These are phyloP conservation scores for Notamacropus eugenii DNA, from an alignment of 2,797 vertebrate species.

Conservation along the genomic window DNA sequence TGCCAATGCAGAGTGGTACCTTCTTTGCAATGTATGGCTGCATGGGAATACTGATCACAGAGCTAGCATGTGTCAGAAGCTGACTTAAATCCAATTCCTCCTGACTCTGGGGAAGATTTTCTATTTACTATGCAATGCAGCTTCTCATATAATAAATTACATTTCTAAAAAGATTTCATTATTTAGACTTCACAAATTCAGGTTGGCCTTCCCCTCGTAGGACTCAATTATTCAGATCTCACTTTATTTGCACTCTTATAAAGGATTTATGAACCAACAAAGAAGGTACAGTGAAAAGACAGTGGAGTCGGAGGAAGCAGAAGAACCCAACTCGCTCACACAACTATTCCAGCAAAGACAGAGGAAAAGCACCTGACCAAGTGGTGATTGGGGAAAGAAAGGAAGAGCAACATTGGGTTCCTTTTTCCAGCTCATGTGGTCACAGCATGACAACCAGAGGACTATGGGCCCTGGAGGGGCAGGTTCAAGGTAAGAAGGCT, in stretches of 20 bases:
- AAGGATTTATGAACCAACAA: not conserved
- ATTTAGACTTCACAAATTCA: not conserved
- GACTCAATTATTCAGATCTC: not conserved
- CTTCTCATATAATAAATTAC: not conserved
- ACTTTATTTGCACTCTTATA: not conserved
- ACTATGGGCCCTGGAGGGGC: not conserved
- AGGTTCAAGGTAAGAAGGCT: not conserved
- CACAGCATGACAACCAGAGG: not conserved
- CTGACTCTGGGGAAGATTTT: not conserved
- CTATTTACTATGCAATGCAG: not conserved
- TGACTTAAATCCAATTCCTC: not conserved
- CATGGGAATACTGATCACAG: not conserved
- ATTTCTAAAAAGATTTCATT: not conserved
- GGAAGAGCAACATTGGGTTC: not conserved
- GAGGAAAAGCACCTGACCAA: not conserved
- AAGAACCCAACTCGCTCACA: not conserved
- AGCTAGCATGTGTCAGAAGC: not conserved
- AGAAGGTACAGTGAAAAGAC: not conserved
- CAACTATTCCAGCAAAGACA: not conserved
- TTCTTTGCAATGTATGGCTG: not conserved
- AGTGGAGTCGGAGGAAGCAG: not conserved
- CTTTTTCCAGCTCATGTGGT: not conserved
- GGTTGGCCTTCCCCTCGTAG: not conserved
- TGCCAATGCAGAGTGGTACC: not conserved
- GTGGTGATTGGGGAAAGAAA: not conserved